phyloP scores from a whole-genome alignment of 2,888 invertebrate genomes.

The Dyspetes luteomarginatus region DNA sequence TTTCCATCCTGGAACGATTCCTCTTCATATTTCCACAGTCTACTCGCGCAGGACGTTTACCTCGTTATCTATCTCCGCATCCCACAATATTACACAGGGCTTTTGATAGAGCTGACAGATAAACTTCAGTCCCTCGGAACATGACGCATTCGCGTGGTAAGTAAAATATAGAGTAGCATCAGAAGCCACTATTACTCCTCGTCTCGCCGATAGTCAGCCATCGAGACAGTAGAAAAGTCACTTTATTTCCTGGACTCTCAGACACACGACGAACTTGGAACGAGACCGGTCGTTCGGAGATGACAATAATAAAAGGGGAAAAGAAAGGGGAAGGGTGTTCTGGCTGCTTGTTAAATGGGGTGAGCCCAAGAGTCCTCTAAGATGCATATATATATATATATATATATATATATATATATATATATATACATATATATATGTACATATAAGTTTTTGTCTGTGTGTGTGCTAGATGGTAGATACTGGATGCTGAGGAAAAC shows the following conservation, averaged over 20 bases:
- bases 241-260: constrained; percentile 40
- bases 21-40: too few relatives aligned
- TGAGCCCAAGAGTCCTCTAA: constrained; percentile 37
- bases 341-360: constrained; percentile 55
- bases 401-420: too few relatives aligned
- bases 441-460: too few relatives aligned
- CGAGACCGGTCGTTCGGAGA: constrained; percentile 34
- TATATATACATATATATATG: too few relatives aligned
- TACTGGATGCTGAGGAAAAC: constrained; percentile 43
- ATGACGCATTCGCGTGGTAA: constrained; percentile 16
- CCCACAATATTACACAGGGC: not conserved
- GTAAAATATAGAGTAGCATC: constrained; percentile 28
- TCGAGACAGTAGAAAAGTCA: constrained; percentile 38
- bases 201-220: not conserved
- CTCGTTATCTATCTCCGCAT: not conserved
- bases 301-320: constrained; percentile 56
- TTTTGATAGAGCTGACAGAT: not conserved
- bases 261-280: constrained; percentile 56
- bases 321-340: constrained; percentile 51
- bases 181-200: constrained; percentile 1
- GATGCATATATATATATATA: not conserved
- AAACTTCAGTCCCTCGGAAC: not conserved
- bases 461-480: too few relatives aligned
- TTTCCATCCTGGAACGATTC: too few relatives aligned
- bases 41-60: too few relatives aligned